Base-by-base conservation (phyloP, 2,113 vertebrate species). In the Macrotus californicus region DNA sequence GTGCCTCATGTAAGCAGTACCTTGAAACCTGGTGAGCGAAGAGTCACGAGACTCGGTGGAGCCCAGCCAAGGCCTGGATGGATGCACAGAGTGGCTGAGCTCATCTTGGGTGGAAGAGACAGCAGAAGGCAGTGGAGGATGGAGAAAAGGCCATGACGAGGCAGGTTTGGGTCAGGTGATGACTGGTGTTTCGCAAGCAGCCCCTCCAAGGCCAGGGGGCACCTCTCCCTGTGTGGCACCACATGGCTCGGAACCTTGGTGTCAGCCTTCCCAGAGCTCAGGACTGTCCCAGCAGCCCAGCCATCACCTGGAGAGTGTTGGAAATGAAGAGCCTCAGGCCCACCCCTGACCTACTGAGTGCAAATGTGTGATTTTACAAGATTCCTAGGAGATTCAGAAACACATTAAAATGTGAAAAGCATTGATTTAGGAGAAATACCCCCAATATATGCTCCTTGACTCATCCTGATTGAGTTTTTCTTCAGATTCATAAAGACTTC, bases 1-100 rank as follows among this genome's bases (percentile, higher is more conserved):
- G 83, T 21, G 24, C 85, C 76, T 95, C 50, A 7, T 59, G 43
- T 87, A 79, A 93, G 94, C 94, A 95, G 66, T 79, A 76, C 19
- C 85, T 80, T 75, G 86, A 56, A 70, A 46, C 19, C 1, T 50
- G 56, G 11, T 50, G 84, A 96, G 88, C 4, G 3, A 54, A 56
- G 29, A 87, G 75, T 96, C 95, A 80, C 86, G 59, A 79, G 97
- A 86, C 56, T 12, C 0, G 0, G 26, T 29, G 94, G 73, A 70
- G n/a, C 24, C 19, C 21, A 8, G 91, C 95, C 96, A 84, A 84
- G 43, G 39, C 21, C 70, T 16, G 21, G 46, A 43, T 21, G 16
- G 64, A 66, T 24, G 52, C 2, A 0, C 10, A 2, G 12, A 18
- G 87, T 24, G n/a, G 41, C 5, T 9, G 64, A 39, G 34, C 8